Evolutionary conservation across 30 jellyfish, hydroid and myxozoan species (phyloP).

Genomic region (Aurelia aurita): DNA sequence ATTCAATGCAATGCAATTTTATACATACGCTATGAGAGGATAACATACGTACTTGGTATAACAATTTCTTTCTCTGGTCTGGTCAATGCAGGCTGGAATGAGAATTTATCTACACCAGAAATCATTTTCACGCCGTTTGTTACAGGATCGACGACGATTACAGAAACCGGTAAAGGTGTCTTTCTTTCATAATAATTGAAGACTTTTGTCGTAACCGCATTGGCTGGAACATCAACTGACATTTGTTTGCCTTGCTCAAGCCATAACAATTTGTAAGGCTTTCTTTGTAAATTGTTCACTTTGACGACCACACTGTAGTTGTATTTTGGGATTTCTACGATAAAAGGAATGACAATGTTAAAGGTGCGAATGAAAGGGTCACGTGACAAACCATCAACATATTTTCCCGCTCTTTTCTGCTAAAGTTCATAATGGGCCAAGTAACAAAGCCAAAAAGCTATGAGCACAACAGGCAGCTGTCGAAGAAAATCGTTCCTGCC

Average conservation of each 20-base stretch:
- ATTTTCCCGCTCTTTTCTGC: no score
- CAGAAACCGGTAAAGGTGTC: constrained; percentile 22
- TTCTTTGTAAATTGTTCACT: neutral
- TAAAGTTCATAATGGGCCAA: no score
- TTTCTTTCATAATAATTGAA: neutral
- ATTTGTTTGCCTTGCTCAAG: constrained; percentile 5
- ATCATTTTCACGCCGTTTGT: neutral
- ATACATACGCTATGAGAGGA: neutral
- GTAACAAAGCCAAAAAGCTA: no score
- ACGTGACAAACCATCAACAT: no score
- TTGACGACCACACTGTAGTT: constrained; percentile 29
- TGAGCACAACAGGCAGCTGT: no score
- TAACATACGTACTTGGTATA: constrained; percentile 30
- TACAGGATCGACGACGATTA: constrained; percentile 14
- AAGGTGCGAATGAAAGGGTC: no score
- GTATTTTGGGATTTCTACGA: constrained; percentile 34
- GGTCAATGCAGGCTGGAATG: constrained; percentile 31
- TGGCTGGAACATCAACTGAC: neutral
- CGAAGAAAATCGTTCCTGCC: no score
- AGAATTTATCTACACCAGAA: neutral
- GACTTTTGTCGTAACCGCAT: neutral
- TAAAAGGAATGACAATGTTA: neutral
- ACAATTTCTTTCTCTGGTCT: constrained; percentile 5
- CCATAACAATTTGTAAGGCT: constrained; percentile 18
- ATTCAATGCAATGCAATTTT: no score